Evolutionary conservation across 2,797 vertebrate species (phyloP).

Genomic region (Phataginus tetradactyla): DNA sequence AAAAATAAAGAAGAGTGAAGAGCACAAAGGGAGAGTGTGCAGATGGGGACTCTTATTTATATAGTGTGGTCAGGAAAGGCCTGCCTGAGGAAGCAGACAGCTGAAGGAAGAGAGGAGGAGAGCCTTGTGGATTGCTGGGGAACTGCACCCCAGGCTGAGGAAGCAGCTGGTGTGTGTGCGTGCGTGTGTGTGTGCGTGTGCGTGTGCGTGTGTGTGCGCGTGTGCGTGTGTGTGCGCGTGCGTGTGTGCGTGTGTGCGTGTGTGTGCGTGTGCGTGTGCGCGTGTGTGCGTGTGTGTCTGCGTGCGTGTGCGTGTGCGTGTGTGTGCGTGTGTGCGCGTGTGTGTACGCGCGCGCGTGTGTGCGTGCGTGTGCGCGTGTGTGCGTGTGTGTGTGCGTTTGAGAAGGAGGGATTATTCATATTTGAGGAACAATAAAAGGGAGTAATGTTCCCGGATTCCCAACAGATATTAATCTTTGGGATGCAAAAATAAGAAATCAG

Average conservation of each 20-base stretch:
- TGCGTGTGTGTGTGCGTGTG: background rate
- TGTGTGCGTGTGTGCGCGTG: no score
- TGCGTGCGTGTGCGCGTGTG: no score
- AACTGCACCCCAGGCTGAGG: background rate
- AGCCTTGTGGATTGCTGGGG: background rate
- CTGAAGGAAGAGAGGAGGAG: background rate
- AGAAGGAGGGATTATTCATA: background rate
- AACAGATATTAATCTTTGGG: background rate
- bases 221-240: background rate
- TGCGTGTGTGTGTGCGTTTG: background rate
- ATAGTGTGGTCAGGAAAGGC: background rate
- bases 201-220: background rate
- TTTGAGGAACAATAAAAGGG: background rate
- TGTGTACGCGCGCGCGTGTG: no score
- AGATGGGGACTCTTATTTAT: background rate
- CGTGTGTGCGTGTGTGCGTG: background rate
- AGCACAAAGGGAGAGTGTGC: background rate
- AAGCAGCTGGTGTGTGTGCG: background rate
- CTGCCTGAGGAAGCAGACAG: background rate
- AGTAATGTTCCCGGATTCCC: slow-evolving; percentile 21
- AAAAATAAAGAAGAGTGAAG: background rate
- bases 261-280: no score
- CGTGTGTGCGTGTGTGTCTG: background rate
- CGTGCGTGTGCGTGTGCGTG: background rate
- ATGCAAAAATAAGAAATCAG: slow-evolving; percentile 24